phyloP scores from a whole-genome alignment of 2,888 invertebrate genomes.

The Drosophila pseudotalamancana region DNA sequence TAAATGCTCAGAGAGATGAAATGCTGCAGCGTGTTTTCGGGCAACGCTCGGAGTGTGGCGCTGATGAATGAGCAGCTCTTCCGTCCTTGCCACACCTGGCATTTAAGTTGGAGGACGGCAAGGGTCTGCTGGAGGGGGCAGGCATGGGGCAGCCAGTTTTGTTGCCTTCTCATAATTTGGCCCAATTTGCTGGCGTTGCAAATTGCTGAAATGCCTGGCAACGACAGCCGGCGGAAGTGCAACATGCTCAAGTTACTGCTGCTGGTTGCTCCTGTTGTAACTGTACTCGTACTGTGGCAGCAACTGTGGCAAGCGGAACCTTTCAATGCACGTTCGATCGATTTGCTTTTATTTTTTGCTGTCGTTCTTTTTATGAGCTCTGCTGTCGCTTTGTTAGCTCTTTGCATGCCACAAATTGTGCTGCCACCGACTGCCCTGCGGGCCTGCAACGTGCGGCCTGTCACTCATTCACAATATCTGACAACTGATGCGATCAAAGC shows the following conservation, averaged over 20 bases:
- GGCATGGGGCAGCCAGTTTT: not conserved
- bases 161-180: slow-evolving; percentile 70
- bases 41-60: slow-evolving; percentile 2
- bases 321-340: slow-evolving; percentile 60
- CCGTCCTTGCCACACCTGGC: slow-evolving; percentile 26
- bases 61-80: slow-evolving; percentile 10
- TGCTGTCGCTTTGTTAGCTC: slow-evolving; percentile 74
- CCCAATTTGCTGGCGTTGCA: slow-evolving; percentile 78
- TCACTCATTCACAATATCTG: slow-evolving; percentile 47
- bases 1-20: slow-evolving; percentile 5
- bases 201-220: slow-evolving; percentile 72
- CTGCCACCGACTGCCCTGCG: slow-evolving; percentile 14
- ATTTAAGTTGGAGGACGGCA: not conserved
- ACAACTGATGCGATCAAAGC: slow-evolving; percentile 43
- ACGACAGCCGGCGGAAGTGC: slow-evolving; percentile 76
- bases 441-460: slow-evolving; percentile 31
- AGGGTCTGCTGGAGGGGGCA: too few species aligned
- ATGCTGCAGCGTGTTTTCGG: too few species aligned
- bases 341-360: slow-evolving; percentile 48
- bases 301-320: slow-evolving; percentile 22
- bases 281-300: slow-evolving; percentile 9
- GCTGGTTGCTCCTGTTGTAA: slow-evolving; percentile 19
- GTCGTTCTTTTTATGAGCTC: slow-evolving; percentile 33
- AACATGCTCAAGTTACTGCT: slow-evolving; percentile 73
- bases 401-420: slow-evolving; percentile 79